phyloP scores from a whole-genome alignment of 2,113 vertebrate species.

The Notechis scutatus region DNA sequence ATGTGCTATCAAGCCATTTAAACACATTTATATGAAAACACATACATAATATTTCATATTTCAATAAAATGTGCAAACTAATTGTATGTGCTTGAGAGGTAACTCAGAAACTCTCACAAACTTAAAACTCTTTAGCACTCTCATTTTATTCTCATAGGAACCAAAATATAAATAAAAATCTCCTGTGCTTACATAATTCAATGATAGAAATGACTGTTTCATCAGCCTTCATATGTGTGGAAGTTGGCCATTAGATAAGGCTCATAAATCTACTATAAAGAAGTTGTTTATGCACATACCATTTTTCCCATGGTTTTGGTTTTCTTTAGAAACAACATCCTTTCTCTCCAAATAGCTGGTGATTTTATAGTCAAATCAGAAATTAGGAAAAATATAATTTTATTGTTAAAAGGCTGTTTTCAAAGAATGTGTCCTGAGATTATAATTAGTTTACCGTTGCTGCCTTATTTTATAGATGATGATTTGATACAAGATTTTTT shows the following conservation, averaged over 20 bases:
- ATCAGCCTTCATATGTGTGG: slow-evolving; percentile 15
- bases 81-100: not conserved
- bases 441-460: slow-evolving; percentile 47
- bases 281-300: not conserved
- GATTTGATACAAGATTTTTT: slow-evolving; percentile 91
- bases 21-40: not conserved
- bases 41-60: not conserved
- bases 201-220: not conserved
- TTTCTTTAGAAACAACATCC: fast-evolving
- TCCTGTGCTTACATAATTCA: not conserved
- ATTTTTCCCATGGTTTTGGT: not conserved
- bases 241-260: not conserved
- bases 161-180: not conserved
- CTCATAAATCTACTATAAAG: not conserved
- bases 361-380: not conserved
- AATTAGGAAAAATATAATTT: slow-evolving; percentile 27
- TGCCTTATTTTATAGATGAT: slow-evolving; percentile 79
- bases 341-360: not conserved
- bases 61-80: not conserved
- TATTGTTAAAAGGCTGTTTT: slow-evolving; percentile 19
- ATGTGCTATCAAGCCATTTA: not conserved
- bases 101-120: not conserved
- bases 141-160: not conserved
- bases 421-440: slow-evolving; percentile 18
- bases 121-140: not conserved